Evolutionary conservation across 2,113 vertebrate species (phyloP), one percentile per base, ranked within the genome.

Genomic region (Abramis brama): DNA sequence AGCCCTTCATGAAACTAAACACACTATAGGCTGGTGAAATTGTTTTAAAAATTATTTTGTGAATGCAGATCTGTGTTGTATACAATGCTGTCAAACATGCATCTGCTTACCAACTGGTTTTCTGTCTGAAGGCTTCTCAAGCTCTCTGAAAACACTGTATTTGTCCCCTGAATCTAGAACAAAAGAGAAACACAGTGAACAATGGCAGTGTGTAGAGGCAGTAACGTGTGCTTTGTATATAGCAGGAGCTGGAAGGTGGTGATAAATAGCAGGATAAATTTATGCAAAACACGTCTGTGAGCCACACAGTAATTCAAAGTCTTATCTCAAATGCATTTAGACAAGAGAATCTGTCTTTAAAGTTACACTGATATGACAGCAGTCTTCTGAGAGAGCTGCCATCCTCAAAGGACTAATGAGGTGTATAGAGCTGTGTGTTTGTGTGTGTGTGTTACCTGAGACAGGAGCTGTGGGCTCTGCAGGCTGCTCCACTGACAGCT

Each of bases 141-240:
- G 93, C 64, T 97, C 96, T 91, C 98, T 94, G 94, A 99, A 98
- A 91, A 98, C 98, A 57, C 97, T 99, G 87, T 99, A 99, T 91
- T 97, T 99, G 92, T 99, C 98, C 85, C 96, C 96, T 91, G 87
- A 88, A 90, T 97, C 97, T 98, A 89, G 5, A 91, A 70, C 81
- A 70, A 84, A 88, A 88, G 4, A 89, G 59, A 82, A 88, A 84
- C 15, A 27, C 9, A 33, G 21, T 25, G 57, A 30, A 25, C 9
- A 39, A 33, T 77, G 39, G 47, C 60, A 70, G 85, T 66, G 27
- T 83, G 55, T 11, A 47, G 86, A 80, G 17, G 9, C 6, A 88
- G 47, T 19, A 78, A 77, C 33, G 52, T 57, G 55, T 79, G 21
- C 55, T n/a, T 84, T 73, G 6, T 9, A 47, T 39, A 70, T 23